Base-by-base conservation (phyloP, 1,140 invertebrate species). In the Sitodiplosis mosellana region DNA sequence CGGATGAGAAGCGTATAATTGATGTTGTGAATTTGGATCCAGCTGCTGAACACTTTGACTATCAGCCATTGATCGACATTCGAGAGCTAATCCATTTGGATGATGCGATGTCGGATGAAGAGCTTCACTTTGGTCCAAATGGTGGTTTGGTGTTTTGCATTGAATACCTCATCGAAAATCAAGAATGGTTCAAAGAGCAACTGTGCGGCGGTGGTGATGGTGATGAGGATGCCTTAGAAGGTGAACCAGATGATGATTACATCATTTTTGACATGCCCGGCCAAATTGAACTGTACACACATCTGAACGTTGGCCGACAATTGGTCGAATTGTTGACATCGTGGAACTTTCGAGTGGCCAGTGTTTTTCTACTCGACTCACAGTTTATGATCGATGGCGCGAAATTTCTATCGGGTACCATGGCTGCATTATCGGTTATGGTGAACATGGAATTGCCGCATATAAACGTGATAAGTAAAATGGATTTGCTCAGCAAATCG, bases 221-320 rank as follows among this genome's bases (percentile, higher is more conserved):
- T 12, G 61, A 66, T 21, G 58, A 58, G 48, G 47, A 59, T 5
- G 59, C 55, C 27, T 22, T 42, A 46, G 44, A 17, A 1, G 69
- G 71, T 12, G 79, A 84, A 47, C 73, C 77, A 2, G 81, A 87
- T 51, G 80, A 87, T 53, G 94, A 98, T 67, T 99, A 98, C 60
- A 80, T 97, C 46, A 67, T 99, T n/a, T 97, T 99, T 64, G 95
- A 99, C 69, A 97, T 93, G 65, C 94, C 95, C 11, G 94, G 95
- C 4, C 95, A 99, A 74, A 94, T 99, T 52, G 96, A 99, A 67
- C 68, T 99, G 0, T 99, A 97, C 64, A 96, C 91, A 22, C 94
- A 99, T 66, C 75, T 99, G 59, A 81, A 84, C 43, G 80, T 91
- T 12, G 91, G 98, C 63, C 76, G 76, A 53, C 75, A 81, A 53